Conservation (phyloP, 2,888 invertebrate genomes). For the Epinotia nisella region DNA sequence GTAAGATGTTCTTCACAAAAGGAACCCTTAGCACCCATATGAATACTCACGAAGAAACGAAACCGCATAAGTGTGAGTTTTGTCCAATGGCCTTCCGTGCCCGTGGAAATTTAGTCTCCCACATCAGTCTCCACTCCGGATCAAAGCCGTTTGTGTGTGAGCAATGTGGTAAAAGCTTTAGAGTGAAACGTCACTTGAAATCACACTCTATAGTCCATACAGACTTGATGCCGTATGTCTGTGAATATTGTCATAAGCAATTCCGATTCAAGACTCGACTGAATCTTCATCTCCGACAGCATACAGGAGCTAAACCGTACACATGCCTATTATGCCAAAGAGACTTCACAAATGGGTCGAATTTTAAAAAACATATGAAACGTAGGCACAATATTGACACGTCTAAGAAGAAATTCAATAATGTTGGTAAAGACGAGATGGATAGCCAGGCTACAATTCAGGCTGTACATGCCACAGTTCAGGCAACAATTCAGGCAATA, state of each 20-base stretch:
- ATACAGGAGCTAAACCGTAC: constrained; percentile 79
- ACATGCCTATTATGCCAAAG: constrained; percentile 73
- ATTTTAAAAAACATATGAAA: constrained; percentile 80
- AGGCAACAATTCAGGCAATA: constrained; percentile 18
- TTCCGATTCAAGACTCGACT: constrained; percentile 78
- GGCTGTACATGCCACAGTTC: constrained; percentile 12
- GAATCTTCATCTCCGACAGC: constrained; percentile 75
- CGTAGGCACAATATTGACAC: constrained; percentile 77
- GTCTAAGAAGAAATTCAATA: constrained; percentile 63
- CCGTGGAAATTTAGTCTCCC: constrained; percentile 73
- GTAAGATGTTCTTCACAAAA: constrained; percentile 80
- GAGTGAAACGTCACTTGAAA: constrained; percentile 77
- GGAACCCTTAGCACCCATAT: constrained; percentile 76
- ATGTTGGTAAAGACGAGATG: constrained; percentile 51
- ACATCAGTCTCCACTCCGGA: constrained; percentile 73
- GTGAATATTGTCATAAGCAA: constrained; percentile 75
- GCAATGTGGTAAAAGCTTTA: constrained; percentile 77
- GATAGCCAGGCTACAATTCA: constrained; percentile 44
- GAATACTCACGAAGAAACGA: constrained; percentile 72
- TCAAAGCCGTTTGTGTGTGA: constrained; percentile 79
- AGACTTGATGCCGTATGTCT: constrained; percentile 74
- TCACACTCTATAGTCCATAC: constrained; percentile 80
- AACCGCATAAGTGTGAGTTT: constrained; percentile 75
- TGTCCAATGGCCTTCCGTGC: constrained; percentile 77
- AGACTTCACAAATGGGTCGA: constrained; percentile 80